Conservation (phyloP, 2,888 invertebrate genomes). For the Bedellia somnulentella region DNA sequence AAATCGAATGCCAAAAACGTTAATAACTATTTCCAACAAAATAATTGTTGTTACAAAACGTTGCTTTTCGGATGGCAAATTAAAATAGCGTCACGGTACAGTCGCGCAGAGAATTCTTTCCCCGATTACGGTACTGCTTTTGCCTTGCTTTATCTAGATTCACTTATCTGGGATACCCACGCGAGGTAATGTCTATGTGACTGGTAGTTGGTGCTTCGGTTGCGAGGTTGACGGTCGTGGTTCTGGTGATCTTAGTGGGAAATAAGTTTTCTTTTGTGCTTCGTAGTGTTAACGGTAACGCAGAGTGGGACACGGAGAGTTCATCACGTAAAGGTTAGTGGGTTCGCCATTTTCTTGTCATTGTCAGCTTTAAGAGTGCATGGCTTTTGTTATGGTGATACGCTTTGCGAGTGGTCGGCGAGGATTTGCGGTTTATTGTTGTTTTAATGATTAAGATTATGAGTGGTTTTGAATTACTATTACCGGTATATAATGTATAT, state of each 20-base stretch:
- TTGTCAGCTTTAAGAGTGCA: neutral
- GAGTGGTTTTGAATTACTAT: too few species aligned
- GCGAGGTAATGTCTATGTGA: slow-evolving; percentile 17
- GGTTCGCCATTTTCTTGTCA: too few species aligned
- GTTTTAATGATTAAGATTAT: too few species aligned
- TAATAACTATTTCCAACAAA: too few species aligned
- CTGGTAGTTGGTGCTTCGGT: slow-evolving; percentile 32
- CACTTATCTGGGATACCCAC: slow-evolving; percentile 35
- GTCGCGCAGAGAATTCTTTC: too few species aligned
- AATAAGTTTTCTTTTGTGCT: slow-evolving; percentile 1
- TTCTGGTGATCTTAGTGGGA: slow-evolving; percentile 4
- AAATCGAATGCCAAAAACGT: too few species aligned
- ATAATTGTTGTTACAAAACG: too few species aligned
- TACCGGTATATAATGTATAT: too few species aligned
- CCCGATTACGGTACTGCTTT: slow-evolving; percentile 6
- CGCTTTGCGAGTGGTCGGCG: too few species aligned
- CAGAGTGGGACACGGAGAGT: neutral
- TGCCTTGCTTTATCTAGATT: slow-evolving; percentile 38
- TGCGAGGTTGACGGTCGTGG: slow-evolving; percentile 29
- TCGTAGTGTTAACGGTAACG: slow-evolving; percentile 1
- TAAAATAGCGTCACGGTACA: too few species aligned
- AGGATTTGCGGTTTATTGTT: too few species aligned
- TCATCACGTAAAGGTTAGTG: slow-evolving; percentile 1
- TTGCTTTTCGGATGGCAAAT: too few species aligned
- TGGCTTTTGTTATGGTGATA: slow-evolving; percentile 1